Base-by-base conservation (phyloP, 2,797 vertebrate genomes). In the Astyanax mexicanus region DNA sequence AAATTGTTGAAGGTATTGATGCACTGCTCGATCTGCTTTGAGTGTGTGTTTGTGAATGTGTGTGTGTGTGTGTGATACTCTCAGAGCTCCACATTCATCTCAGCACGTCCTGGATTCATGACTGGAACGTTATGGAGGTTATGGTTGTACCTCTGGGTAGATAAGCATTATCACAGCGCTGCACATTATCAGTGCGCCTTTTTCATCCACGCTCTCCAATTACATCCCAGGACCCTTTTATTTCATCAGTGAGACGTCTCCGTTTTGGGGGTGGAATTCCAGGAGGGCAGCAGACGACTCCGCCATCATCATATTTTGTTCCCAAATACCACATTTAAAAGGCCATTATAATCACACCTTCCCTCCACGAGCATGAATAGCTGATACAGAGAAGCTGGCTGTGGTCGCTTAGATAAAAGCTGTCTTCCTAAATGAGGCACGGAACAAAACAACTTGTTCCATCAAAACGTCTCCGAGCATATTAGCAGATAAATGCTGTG, bases 101-200 rank as follows among this genome's bases (percentile, higher is more conserved):
- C 29, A 4, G 70, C 60, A 51, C 78, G 4, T 69, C 68, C 61
- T 32, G 61, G 62, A 75, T 68, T 79, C 67, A 82, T 67, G 65
- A 77, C 45, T 69, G 67, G 62, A 79, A 80, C 69, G 74, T 76
- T 70, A 86, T 0, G 45, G 45, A 78, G 81, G 81, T 82, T 38
- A 75, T 51, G 75, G 62, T 72, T 69, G 80, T 47, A 69, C 74
- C 75, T 68, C 54, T 79, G 19, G 73, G 45, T 32, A 42, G 73
- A 49, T 72, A 66, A 70, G 72, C 70, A 52, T 68, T 87, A 81
- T 80, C 61, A 76, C 27, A n/a, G 55, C 35, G 42, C 54, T 60
- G 77, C 60, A 74, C 52, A 79, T 69, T 72, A 66, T 76, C 68
- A 58, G 45, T 51, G 32, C 25, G 40, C 42, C 64, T 61, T 69